Base-by-base conservation (phyloP, 23 tunicate species). In the Oikopleura albicans region DNA sequence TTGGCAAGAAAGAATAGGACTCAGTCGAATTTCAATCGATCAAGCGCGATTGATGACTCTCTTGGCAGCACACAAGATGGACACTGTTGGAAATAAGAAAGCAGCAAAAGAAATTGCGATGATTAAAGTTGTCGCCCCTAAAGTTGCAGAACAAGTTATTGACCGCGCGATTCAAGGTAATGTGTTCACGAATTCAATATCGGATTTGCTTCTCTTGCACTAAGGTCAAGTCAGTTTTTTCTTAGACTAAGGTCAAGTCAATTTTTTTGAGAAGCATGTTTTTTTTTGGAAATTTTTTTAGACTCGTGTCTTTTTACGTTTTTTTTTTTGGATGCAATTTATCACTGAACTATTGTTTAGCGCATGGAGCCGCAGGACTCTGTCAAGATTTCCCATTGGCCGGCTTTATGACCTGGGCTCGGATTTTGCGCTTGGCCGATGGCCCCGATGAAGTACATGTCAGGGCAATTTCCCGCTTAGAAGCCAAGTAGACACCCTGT, bases 371-470 rank as follows among this genome's bases (percentile, higher is more conserved):
- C 36, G 97, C 89, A 0, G 99, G 99, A 40, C 89, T 95, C 0
- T 76, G 86, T 39, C 86, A 88, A 37, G 99, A 95, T 83, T 88
- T 91, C 41, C 99, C 99, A 29, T 89, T 95, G 37, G 90, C 99
- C 35, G 86, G 83, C 57, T 12, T 86, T 85, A 94, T 93, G 39
- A 83, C 91, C 40, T 87, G 83, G 35, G 96, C 96, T 0, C 84
- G 99, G 33, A 66, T 88, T 22, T 84, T 95, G 34, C 87, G 94
- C 40, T 75, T 95, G 1, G 99, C 99, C 0, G 99, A 95, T 84
- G 99, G 99, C 4, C 99, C 99, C 27, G 99, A 95, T 66, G 99
- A 95, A 56, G 99, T 95, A 39, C 99, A 95, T 85, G 66, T 95
- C 40, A 76, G 86, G 40, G 84, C 86, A 34, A 83, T 95, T 84